A percentile compares a stretch with the other conserved stretches of the same genome.
Conservation (phyloP, 2,888 invertebrate species). For the Nasonovia ribisnigri region DNA sequence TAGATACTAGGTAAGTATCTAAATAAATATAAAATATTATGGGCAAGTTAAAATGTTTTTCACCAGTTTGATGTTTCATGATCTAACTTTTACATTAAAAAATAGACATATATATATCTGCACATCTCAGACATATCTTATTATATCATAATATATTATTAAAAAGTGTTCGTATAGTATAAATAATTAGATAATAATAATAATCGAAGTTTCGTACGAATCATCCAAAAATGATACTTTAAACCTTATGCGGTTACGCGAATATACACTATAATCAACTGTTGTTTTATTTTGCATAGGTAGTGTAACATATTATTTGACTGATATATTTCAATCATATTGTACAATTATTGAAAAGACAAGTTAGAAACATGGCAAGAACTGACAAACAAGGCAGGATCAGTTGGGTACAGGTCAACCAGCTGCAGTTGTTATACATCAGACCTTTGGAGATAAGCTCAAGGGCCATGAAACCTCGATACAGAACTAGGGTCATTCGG, state of each 20-base stretch:
- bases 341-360: not conserved
- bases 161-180: not conserved
- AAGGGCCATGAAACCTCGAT: too few species aligned
- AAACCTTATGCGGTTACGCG: not conserved
- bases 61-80: not conserved
- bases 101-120: not conserved
- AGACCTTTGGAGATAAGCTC: too few species aligned
- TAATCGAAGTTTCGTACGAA: not conserved
- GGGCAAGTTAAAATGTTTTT: not conserved
- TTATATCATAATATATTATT: not conserved
- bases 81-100: conserved; percentile 3
- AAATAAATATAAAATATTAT: conserved; percentile 29
- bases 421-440: too few species aligned
- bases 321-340: not conserved
- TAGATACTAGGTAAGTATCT: not conserved
- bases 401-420: too few species aligned
- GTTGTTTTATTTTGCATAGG: too few species aligned
- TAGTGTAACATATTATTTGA: not conserved
- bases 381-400: too few species aligned
- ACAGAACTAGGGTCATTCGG: too few species aligned
- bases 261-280: not conserved
- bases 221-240: not conserved
- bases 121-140: not conserved
- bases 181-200: too few species aligned
- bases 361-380: not conserved